Evolutionary conservation across 37 sponge, comb jelly and placozoan species (phyloP), one percentile per base, ranked within the genome.

Genomic region (Geodia barretti): DNA sequence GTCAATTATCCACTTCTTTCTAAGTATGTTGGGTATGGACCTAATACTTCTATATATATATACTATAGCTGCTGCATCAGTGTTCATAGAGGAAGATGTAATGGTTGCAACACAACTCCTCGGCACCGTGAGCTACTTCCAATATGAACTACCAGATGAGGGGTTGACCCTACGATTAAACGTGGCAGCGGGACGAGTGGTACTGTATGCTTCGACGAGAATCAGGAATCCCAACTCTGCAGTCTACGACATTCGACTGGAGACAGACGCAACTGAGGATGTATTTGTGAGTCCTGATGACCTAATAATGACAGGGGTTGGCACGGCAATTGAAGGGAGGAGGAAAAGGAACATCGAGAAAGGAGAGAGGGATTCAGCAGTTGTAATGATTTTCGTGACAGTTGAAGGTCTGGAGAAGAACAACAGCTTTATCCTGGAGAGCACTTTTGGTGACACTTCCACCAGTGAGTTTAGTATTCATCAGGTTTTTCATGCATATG

Each of bases 141-240:
- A 86, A 37, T 86, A 74, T 31, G 40, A 71, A 31, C 79, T 78
- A 24, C 72, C 72, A 25, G 43, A 39, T 2, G 47, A 64, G 21
- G 86, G 86, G 60, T 64, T 86, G 62, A 86, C 86, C 77, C 31
- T 86, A 11, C 41, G 31, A 54, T 43, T 86, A 1, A 29, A 71
- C 5, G 54, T 62, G 41, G 62, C 77, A 63, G 31, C 60, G 29
- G 86, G 79, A 31, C 47, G 79, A 9, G 43, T 28, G 4, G 41
- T 33, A 7, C 37, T 78, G n/a, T 78, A 78, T 29, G 86, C 66
- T 35, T 78, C 79, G 5, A 64, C 29, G 33, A 63, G 60, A 41
- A 40, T 86, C 1, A 64, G 30, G 40, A 86, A 78, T 39, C 86
- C 86, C 26, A 86, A 79, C 64, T 62, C 78, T 39, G 79, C 86